A percentile compares a stretch with the other conserved stretches of the same genome.
These are phyloP conservation scores for Slavum lentiscoides DNA, from an alignment of 2,888 invertebrate species.

Conservation along the genomic window DNA sequence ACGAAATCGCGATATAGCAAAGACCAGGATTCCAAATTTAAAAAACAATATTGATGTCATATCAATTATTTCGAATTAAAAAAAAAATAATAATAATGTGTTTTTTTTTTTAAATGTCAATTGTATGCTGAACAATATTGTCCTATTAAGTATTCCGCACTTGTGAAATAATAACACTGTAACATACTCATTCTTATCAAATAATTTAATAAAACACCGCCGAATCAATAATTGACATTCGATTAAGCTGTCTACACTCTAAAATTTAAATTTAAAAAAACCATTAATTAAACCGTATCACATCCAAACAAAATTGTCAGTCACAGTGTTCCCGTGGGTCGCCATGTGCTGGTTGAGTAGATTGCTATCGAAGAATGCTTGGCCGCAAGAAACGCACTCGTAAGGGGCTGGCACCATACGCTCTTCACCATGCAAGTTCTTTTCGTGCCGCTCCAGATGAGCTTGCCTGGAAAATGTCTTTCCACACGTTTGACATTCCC, in stretches of 20 bases:
- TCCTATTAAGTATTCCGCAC: neutral
- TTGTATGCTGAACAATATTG: neutral
- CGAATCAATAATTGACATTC: conserved; percentile 4
- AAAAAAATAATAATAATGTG: neutral
- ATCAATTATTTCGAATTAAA: neutral
- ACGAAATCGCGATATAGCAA: neutral
- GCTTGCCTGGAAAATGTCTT: conserved; percentile 57
- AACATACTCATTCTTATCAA: neutral
- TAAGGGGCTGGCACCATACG: conserved; percentile 53
- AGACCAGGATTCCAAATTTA: conserved; percentile 19
- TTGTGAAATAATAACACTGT: neutral
- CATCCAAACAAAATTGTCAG: conserved; percentile 57
- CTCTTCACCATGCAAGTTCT: conserved; percentile 55
- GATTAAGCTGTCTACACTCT: neutral
- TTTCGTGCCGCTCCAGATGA: conserved; percentile 57
- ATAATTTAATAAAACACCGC: neutral
- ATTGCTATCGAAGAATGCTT: conserved; percentile 57
- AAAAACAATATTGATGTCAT: neutral
- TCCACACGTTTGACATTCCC: conserved; percentile 56
- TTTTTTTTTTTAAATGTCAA: neutral
- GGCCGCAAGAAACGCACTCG: conserved; percentile 57
- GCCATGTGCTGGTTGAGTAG: conserved; percentile 57
- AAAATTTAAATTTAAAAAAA: conserved; percentile 60
- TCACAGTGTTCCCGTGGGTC: conserved; percentile 57
- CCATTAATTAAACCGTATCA: conserved; percentile 50